These are phyloP conservation scores for Telmatherina bonti DNA, from an alignment of 2,797 vertebrate genomes.

Conservation along the genomic window DNA sequence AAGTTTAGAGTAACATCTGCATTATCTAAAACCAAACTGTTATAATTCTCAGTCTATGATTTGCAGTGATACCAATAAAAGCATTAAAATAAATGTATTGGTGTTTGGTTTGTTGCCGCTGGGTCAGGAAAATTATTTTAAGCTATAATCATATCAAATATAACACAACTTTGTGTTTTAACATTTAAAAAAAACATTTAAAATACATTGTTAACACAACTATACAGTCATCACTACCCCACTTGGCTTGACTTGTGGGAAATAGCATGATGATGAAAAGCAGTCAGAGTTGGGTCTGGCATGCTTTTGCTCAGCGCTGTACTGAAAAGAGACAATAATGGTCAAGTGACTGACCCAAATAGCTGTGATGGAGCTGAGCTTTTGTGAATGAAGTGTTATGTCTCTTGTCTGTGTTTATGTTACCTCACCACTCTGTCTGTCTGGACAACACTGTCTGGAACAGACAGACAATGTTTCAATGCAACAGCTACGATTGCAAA, in stretches of 20 bases:
- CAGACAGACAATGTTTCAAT: slow-evolving; percentile 49
- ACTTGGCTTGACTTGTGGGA: slow-evolving; percentile 50
- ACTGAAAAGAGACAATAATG: slow-evolving; percentile 64
- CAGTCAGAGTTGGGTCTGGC: slow-evolving; percentile 49
- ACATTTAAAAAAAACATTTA: slow-evolving; percentile 4
- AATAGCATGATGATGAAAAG: slow-evolving; percentile 58
- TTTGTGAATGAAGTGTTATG: slow-evolving; percentile 79
- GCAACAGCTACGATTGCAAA: slow-evolving; percentile 51
- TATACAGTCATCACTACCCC: slow-evolving; percentile 10
- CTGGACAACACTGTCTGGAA: slow-evolving; percentile 62
- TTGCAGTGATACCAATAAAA: slow-evolving; percentile 70
- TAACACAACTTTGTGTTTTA: background rate
- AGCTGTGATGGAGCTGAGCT: slow-evolving; percentile 69
- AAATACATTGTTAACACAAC: background rate
- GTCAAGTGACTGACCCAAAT: slow-evolving; percentile 75
- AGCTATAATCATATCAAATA: background rate
- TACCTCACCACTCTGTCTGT: slow-evolving; percentile 58
- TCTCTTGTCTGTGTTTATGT: slow-evolving; percentile 72
- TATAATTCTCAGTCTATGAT: slow-evolving; percentile 21
- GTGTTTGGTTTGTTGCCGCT: slow-evolving; percentile 32
- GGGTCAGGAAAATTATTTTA: background rate
- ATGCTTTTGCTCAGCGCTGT: slow-evolving; percentile 51
- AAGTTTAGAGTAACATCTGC: background rate
- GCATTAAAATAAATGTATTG: slow-evolving; percentile 33
- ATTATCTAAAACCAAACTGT: background rate